Evolutionary conservation across 1,140 invertebrate genomes (phyloP).

Genomic region (Drosophila aff.): DNA sequence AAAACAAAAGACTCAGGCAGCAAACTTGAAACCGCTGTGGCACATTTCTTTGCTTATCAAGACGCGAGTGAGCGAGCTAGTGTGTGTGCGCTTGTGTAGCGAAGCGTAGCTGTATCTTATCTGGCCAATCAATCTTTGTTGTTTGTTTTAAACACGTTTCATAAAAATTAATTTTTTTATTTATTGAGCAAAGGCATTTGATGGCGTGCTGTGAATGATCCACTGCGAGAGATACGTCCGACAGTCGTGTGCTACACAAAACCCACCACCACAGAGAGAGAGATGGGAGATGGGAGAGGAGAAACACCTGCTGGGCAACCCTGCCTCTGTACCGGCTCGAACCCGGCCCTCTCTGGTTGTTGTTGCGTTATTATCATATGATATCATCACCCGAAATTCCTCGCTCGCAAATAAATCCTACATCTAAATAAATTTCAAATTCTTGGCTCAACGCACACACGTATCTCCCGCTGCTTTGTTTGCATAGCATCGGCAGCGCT

Average conservation of each 20-base stretch:
- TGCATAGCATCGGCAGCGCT: constrained; percentile 66
- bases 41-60: constrained; percentile 76
- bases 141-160: constrained; percentile 83
- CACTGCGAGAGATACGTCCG: constrained; percentile 28
- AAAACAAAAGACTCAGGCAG: constrained; percentile 75
- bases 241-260: constrained; percentile 61
- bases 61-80: constrained; percentile 17
- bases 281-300: constrained; percentile 3
- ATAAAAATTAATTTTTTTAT: constrained; percentile 84
- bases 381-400: constrained; percentile 83
- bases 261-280: constrained; percentile 16
- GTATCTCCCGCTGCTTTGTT: constrained; percentile 74
- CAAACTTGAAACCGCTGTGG: constrained; percentile 70
- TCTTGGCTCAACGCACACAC: constrained; percentile 54
- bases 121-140: constrained; percentile 82
- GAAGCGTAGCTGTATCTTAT: constrained; percentile 78
- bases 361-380: constrained; percentile 79
- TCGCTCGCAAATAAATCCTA: constrained; percentile 82
- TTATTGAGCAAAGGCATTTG: constrained; percentile 80
- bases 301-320: constrained; percentile 74
- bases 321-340: constrained; percentile 18
- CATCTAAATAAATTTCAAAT: constrained; percentile 81
- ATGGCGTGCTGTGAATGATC: constrained; percentile 72
- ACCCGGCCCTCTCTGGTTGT: constrained; percentile 39
- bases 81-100: constrained; percentile 39